Evolutionary conservation across 2,888 invertebrate genomes (phyloP).

Genomic region (Ernsta delagoae): DNA sequence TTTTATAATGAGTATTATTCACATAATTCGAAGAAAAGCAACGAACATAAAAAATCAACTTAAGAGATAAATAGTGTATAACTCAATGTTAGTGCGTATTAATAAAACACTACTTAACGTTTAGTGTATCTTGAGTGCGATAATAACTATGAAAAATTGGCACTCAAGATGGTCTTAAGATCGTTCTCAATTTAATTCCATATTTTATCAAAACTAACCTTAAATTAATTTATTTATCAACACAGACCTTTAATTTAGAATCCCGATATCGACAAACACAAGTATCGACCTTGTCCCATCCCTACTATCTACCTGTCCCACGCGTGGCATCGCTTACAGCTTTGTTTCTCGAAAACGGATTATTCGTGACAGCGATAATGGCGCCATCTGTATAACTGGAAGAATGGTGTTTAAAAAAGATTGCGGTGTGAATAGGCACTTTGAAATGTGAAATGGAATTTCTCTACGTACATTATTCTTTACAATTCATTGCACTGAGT

Average conservation of each 20-base stretch:
- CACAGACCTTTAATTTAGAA: not conserved
- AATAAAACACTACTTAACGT: too few species aligned
- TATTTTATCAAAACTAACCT: too few species aligned
- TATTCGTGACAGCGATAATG: constrained; percentile 36
- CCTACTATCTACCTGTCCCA: constrained; percentile 39
- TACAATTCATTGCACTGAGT: not conserved
- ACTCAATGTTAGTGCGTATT: too few species aligned
- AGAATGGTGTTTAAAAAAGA: constrained; percentile 17
- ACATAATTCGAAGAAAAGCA: too few species aligned
- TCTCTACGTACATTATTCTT: not conserved
- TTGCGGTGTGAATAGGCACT: not conserved
- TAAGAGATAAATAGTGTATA: too few species aligned
- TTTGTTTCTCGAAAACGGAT: constrained; percentile 42
- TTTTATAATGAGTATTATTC: too few species aligned
- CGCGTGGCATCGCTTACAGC: constrained; percentile 37
- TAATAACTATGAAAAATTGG: too few species aligned
- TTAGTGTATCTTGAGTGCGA: too few species aligned
- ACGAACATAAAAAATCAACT: too few species aligned
- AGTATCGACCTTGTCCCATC: not conserved
- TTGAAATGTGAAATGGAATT: not conserved
- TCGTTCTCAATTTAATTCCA: too few species aligned
- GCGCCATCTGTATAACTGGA: constrained; percentile 22
- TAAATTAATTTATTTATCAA: too few species aligned
- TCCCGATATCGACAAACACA: constrained; percentile 4
- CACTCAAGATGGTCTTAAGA: too few species aligned